Percentiles rank a stretch among this genome's conserved stretches.
Conservation (phyloP, 2,888 invertebrate species). For the Drosophila rellima region DNA sequence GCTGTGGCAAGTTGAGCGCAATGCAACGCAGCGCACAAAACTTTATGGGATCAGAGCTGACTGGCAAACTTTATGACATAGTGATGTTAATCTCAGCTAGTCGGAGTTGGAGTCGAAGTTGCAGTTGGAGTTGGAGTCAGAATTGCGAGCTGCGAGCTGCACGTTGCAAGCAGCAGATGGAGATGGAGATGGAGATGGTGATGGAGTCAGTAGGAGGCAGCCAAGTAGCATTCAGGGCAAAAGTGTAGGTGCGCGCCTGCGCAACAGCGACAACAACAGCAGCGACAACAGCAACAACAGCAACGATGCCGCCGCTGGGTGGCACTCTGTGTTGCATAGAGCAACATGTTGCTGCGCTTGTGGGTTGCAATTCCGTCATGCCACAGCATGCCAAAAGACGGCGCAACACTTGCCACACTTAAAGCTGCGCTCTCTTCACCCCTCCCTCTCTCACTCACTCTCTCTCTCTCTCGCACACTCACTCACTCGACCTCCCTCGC, state of each 20-base stretch:
- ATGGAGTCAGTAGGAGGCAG: constrained; percentile 64
- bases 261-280: constrained; percentile 30
- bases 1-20: constrained; percentile 9
- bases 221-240: constrained; percentile 69
- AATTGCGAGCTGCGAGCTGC: constrained; percentile 15
- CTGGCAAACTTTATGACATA: constrained; percentile 64
- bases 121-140: not conserved
- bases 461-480: not conserved
- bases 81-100: constrained; percentile 60
- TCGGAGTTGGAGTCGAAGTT: constrained; percentile 6
- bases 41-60: constrained; percentile 65
- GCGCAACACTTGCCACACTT: constrained; percentile 68
- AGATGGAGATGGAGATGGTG: constrained; percentile 6
- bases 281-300: constrained; percentile 21
- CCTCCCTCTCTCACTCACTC: not conserved
- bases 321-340: constrained; percentile 33
- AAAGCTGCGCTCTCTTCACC: not conserved
- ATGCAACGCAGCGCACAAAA: constrained; percentile 50
- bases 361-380: constrained; percentile 63
- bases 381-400: constrained; percentile 62
- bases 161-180: constrained; percentile 2
- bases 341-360: constrained; percentile 44
- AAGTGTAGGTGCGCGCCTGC: constrained; percentile 70
- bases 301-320: constrained; percentile 50
- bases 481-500: not conserved